Evolutionary conservation across 2,888 invertebrate species (phyloP).

Genomic region (Ariolimax columbianus): DNA sequence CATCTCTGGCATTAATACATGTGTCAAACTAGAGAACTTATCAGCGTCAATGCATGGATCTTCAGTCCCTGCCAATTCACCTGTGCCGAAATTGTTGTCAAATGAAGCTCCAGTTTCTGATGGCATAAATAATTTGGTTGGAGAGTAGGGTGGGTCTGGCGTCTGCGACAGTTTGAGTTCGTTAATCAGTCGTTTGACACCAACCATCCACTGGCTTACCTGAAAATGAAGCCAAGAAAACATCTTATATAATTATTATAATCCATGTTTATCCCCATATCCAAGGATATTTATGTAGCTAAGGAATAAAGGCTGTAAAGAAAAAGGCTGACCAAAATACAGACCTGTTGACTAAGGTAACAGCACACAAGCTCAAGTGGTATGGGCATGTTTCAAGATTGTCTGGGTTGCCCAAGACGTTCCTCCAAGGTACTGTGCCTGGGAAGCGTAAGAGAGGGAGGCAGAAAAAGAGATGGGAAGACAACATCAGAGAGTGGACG

Average conservation of each 20-base stretch:
- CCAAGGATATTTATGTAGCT: too few relatives aligned
- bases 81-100: background rate
- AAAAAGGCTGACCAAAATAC: too few relatives aligned
- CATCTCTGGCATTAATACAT: slow-evolving; percentile 37
- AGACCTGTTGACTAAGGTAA: too few relatives aligned
- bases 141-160: background rate
- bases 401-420: too few relatives aligned
- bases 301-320: too few relatives aligned
- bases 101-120: background rate
- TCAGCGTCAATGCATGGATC: slow-evolving; percentile 48
- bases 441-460: too few relatives aligned
- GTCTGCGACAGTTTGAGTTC: slow-evolving; percentile 57
- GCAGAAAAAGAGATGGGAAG: too few relatives aligned
- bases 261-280: too few relatives aligned
- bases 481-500: too few relatives aligned
- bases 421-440: too few relatives aligned
- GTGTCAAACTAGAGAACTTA: slow-evolving; percentile 32
- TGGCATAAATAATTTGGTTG: slow-evolving; percentile 28
- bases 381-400: too few relatives aligned
- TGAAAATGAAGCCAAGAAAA: slow-evolving; percentile 61
- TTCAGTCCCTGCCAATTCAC: background rate
- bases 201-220: slow-evolving; percentile 76
- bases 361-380: too few relatives aligned
- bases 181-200: slow-evolving; percentile 71
- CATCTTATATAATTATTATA: background rate